Percentiles rank a stretch among this genome's conserved stretches.
These are phyloP conservation scores for Cettia cetti DNA, from an alignment of 2,113 vertebrate genomes.

Conservation along the genomic window DNA sequence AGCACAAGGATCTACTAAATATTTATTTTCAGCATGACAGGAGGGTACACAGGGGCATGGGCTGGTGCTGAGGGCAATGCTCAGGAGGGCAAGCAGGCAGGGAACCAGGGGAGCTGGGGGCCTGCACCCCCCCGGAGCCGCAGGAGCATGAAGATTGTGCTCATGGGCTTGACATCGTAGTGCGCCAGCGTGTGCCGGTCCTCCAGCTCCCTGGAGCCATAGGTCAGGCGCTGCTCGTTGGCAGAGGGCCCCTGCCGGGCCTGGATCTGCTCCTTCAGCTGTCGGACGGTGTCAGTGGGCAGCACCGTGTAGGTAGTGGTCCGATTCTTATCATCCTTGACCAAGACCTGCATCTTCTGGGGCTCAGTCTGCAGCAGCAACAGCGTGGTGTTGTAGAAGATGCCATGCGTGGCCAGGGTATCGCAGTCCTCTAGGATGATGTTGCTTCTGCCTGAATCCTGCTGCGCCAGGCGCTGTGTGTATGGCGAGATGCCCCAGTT, in stretches of 20 bases:
- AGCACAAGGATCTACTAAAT: not conserved
- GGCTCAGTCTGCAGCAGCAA: not conserved
- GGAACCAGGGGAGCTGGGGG: not conserved
- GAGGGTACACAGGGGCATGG: not conserved
- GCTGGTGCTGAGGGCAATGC: not conserved
- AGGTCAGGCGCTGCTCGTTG: not conserved
- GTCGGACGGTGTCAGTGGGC: not conserved
- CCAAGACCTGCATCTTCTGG: not conserved
- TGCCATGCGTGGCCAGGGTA: not conserved
- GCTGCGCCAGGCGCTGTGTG: not conserved
- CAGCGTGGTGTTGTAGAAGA: slow-evolving; percentile 3
- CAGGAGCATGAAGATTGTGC: slow-evolving; percentile 9
- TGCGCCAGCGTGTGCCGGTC: not conserved
- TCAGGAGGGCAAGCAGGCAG: not conserved
- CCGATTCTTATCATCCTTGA: not conserved
- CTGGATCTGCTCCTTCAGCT: slow-evolving; percentile 20
- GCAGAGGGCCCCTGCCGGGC: accelerated
- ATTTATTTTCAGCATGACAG: not conserved
- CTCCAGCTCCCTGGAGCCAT: not conserved
- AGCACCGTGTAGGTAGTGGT: not conserved
- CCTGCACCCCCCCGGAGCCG: not conserved
- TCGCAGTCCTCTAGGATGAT: accelerated
- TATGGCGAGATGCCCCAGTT: not conserved
- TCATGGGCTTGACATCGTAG: not conserved
- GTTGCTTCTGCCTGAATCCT: accelerated